A percentile compares a stretch with the other conserved stretches of the same genome.
Conservation (phyloP, 2,797 vertebrate species). For the Margarornis squamiger region DNA sequence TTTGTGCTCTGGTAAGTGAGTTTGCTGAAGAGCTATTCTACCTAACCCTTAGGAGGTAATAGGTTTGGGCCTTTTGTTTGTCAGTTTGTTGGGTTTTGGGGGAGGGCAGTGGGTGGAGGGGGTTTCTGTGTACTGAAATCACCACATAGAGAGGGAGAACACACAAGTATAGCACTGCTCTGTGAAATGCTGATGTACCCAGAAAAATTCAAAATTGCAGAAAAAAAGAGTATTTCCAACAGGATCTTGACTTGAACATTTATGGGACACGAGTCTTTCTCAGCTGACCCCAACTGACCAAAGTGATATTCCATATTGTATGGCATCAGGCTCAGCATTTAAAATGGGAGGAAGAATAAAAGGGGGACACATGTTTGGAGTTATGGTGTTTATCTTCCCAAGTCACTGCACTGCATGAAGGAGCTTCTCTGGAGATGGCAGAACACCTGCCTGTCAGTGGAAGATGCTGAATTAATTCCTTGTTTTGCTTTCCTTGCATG, state of each 20-base stretch:
- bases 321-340: background rate
- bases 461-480: background rate
- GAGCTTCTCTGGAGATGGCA: background rate
- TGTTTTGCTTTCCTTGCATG: background rate
- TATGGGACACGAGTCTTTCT: background rate
- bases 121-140: background rate
- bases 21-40: background rate
- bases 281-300: background rate
- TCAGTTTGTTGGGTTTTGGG: background rate
- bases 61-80: fast-evolving
- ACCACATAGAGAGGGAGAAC: background rate
- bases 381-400: background rate
- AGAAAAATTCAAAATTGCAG: background rate
- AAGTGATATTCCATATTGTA: background rate
- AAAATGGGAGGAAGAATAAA: no score
- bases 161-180: background rate
- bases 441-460: background rate
- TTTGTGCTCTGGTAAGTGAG: background rate
- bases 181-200: background rate
- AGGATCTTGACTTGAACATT: background rate
- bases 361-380: background rate
- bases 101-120: no score
- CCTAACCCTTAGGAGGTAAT: background rate
- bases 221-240: background rate
- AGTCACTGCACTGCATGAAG: no score